phyloP scores from a whole-genome alignment of 2,113 vertebrate genomes.

The Salvelinus fontinalis region DNA sequence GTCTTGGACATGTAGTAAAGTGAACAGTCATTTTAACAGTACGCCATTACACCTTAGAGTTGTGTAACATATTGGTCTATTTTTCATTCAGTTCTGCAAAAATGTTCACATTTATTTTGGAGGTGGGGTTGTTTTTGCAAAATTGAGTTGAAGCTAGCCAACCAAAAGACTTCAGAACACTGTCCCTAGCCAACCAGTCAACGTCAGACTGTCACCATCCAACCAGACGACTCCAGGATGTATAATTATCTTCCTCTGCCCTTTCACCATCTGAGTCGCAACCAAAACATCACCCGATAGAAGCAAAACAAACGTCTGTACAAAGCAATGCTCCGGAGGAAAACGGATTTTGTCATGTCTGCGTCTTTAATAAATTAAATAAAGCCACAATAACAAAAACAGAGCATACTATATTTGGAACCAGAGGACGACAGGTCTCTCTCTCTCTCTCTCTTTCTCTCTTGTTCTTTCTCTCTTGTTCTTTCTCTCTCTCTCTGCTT shows the following conservation, averaged over 20 bases:
- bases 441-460: neutral
- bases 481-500: too few species aligned
- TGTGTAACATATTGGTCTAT: neutral
- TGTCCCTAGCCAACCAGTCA: constrained; percentile 13
- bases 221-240: constrained; percentile 36
- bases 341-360: constrained; percentile 11
- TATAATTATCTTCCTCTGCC: constrained; percentile 27
- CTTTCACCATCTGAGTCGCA: constrained; percentile 29
- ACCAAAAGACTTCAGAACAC: neutral
- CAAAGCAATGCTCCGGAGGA: constrained; percentile 6
- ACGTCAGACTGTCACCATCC: constrained; percentile 15
- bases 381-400: constrained; percentile 50
- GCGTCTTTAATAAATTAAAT: constrained; percentile 25
- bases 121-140: neutral
- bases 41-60: neutral
- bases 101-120: constrained; percentile 32
- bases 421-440: constrained; percentile 27
- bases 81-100: constrained; percentile 40
- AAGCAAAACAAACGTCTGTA: constrained; percentile 30
- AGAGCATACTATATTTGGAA: constrained; percentile 61
- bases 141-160: neutral
- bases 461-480: too few species aligned
- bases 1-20: constrained; percentile 22
- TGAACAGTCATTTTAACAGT: too few species aligned
- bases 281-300: too few species aligned